Evolutionary conservation across 2,888 invertebrate species (phyloP).

Genomic region (Deilephila porcellus): DNA sequence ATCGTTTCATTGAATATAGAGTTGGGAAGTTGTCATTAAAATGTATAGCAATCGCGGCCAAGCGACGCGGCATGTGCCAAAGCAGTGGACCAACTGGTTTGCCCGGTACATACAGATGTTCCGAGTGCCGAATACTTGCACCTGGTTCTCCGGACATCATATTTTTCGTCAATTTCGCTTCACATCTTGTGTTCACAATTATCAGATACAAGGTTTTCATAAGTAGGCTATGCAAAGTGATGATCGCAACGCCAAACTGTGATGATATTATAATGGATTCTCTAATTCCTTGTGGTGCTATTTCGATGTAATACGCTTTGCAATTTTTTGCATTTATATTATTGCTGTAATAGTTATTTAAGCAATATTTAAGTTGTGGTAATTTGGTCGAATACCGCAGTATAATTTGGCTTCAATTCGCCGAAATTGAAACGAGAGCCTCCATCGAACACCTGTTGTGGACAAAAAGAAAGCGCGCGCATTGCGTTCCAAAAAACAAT

Average conservation of each 20-base stretch:
- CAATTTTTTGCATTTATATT: neutral
- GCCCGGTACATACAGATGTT: conserved; percentile 56
- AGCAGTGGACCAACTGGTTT: conserved; percentile 54
- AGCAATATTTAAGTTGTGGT: too few relatives aligned
- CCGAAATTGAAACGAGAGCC: conserved; percentile 6
- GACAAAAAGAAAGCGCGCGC: conserved; percentile 11
- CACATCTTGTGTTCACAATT: conserved; percentile 49
- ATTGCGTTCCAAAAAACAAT: conserved; percentile 5
- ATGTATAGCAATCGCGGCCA: conserved; percentile 31
- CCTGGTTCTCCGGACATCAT: conserved; percentile 45
- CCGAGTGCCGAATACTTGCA: conserved; percentile 44
- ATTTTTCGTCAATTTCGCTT: conserved; percentile 52
- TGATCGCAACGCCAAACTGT: conserved; percentile 47
- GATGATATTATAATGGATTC: conserved; percentile 12
- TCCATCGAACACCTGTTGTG: conserved; percentile 16
- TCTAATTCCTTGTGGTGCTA: neutral
- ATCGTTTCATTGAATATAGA: conserved; percentile 3
- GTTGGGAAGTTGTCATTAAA: conserved; percentile 25
- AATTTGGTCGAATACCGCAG: neutral
- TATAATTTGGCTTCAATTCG: conserved; percentile 29
- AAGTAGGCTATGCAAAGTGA: conserved; percentile 59
- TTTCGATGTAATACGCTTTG: neutral
- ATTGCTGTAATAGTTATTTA: too few relatives aligned
- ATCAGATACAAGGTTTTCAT: conserved; percentile 66
- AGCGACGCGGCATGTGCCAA: conserved; percentile 42